These are phyloP conservation scores for Ecliptopera silaceata DNA, from an alignment of 2,888 invertebrate genomes.

Conservation along the genomic window DNA sequence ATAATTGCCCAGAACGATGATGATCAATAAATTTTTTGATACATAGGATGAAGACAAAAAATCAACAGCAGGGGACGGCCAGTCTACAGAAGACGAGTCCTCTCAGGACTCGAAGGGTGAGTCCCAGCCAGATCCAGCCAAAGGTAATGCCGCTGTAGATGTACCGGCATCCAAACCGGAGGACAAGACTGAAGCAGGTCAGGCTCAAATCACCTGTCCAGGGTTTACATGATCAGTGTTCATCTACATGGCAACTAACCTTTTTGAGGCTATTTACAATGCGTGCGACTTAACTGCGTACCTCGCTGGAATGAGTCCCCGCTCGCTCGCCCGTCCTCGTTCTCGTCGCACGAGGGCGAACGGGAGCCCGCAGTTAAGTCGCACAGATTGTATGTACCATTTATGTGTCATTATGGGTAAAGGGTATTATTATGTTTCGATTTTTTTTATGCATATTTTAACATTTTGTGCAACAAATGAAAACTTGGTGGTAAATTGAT, in stretches of 20 bases:
- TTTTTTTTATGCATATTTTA: too few species aligned
- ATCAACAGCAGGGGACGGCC: conserved; percentile 72
- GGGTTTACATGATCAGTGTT: conserved; percentile 54
- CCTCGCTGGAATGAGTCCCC: too few species aligned
- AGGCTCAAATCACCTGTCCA: conserved; percentile 45
- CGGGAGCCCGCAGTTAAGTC: too few species aligned
- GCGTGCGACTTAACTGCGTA: too few species aligned
- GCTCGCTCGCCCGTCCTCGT: too few species aligned
- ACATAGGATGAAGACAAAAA: conserved; percentile 80
- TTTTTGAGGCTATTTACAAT: conserved; percentile 46
- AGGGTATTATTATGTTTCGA: too few species aligned
- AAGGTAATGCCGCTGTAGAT: conserved; percentile 76
- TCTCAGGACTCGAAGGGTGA: conserved; percentile 82
- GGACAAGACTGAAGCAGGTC: conserved; percentile 52
- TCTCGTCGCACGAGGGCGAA: too few species aligned
- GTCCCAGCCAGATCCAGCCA: conserved; percentile 55
- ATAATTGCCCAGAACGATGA: too few species aligned
- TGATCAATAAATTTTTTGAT: background rate
- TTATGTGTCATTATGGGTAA: too few species aligned
- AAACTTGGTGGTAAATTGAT: too few species aligned
- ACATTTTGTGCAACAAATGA: too few species aligned
- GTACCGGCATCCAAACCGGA: conserved; percentile 56
- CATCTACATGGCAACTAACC: conserved; percentile 76
- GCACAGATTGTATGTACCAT: too few species aligned
- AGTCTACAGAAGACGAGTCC: conserved; percentile 79